Base-by-base conservation (phyloP, 2,888 invertebrate species). In the Xestoiulus laeticollis region DNA sequence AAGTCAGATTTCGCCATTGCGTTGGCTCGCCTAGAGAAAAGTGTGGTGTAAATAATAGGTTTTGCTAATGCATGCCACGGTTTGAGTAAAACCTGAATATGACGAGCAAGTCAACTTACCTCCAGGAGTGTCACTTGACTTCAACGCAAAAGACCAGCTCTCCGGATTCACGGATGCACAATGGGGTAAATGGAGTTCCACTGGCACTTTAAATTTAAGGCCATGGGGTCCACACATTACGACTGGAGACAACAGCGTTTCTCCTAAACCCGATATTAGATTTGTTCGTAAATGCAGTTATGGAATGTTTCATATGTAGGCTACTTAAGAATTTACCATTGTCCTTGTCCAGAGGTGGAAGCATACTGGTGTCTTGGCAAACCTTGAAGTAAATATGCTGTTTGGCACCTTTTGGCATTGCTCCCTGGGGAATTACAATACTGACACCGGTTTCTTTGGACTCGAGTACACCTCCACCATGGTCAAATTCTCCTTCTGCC, bases 181-280 rank as follows among this genome's bases (percentile, higher is more conserved):
- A 90, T 94, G 98, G 90, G 98, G 98, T 91, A 98, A 95, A 90
- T 96, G 95, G 88, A 98, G 94, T 91, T 98, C 97, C 91, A 98
- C 97, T 87, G 98, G 97, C 91, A 95, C 94, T 89, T 95, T 93
- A 93, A 98, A 98, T 92, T 96, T 95, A 90, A 98, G 94, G 90
- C 98, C 94, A 93, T 97, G 97, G 33, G 98, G 98, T 89, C 98
- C 98, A 93, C 98, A 98, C 96, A 98, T 97, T 91, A 98, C 98
- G 91, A 98, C 94, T 89, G 98, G 98, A 91, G 97, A 97, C 91
- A 98, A 94, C 94, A 98, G 95, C 89, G 97, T 96, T 94, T 98
- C 98, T 94, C 98, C 97, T 97, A 92, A 12, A 92, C 90, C 90
- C 88, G 90, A 38, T 68, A 87, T 22, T 32, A 87, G 26, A 38